These are phyloP conservation scores for Steromphala cineraria DNA, from an alignment of 2,888 invertebrate species.

Conservation along the genomic window DNA sequence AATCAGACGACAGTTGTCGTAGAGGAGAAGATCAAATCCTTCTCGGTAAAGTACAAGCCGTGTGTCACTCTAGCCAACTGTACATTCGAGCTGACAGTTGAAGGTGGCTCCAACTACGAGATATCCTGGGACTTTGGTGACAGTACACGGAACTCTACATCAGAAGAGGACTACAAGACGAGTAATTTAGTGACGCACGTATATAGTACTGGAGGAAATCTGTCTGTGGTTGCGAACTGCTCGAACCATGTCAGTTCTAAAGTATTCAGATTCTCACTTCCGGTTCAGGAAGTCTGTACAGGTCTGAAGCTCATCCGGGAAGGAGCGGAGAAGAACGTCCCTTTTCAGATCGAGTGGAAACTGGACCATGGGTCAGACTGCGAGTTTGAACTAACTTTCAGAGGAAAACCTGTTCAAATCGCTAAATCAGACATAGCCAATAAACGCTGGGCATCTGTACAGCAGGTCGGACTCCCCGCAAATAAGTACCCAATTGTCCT, in stretches of 20 bases:
- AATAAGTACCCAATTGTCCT: background rate
- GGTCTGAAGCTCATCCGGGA: constrained; percentile 47
- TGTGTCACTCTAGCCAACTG: background rate
- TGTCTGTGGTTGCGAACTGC: constrained; percentile 48
- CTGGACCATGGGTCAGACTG: constrained; percentile 49
- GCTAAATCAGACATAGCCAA: background rate
- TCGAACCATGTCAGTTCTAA: constrained; percentile 48
- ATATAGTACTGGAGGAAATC: constrained; percentile 42
- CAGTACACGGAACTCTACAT: constrained; percentile 22
- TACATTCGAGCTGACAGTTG: constrained; percentile 38
- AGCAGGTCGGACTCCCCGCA: background rate
- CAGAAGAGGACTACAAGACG: constrained; percentile 23
- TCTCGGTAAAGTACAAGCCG: background rate
- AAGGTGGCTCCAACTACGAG: constrained; percentile 60
- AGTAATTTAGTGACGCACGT: constrained; percentile 35
- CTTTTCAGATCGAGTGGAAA: constrained; percentile 42
- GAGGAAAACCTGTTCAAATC: constrained; percentile 16
- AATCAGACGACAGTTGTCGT: constrained; percentile 57
- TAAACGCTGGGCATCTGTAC: background rate
- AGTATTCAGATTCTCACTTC: constrained; percentile 14
- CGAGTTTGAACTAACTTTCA: constrained; percentile 42
- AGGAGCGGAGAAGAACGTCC: constrained; percentile 44
- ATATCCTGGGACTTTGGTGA: constrained; percentile 58
- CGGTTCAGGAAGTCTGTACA: constrained; percentile 56
- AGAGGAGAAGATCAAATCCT: constrained; percentile 47